Percentiles rank a stretch among this genome's conserved stretches.
Evolutionary conservation across 2,797 vertebrate species (phyloP).

Genomic region (Bradypus variegatus): DNA sequence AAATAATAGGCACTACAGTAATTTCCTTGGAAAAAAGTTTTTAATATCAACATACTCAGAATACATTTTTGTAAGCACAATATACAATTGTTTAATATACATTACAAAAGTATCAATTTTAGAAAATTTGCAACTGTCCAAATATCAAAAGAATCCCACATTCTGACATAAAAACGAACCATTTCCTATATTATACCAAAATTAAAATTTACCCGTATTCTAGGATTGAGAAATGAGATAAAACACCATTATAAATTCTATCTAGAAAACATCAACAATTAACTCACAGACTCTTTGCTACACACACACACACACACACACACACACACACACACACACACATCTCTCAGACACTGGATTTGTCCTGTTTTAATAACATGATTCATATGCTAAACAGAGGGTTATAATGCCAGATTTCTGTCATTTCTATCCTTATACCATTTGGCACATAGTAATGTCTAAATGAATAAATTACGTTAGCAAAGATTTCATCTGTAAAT

Average conservation of each 20-base stretch:
- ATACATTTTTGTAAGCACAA: constrained; percentile 40
- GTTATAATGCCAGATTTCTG: neutral
- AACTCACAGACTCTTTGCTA: constrained; percentile 17
- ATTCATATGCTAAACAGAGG: constrained; percentile 16
- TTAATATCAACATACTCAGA: constrained; percentile 54
- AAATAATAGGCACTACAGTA: constrained; percentile 47
- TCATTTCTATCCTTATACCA: constrained; percentile 1
- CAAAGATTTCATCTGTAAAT: constrained; percentile 3
- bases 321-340: too few species aligned
- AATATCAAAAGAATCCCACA: constrained; percentile 45
- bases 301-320: too few species aligned
- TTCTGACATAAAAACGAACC: constrained; percentile 46
- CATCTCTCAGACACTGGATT: constrained; percentile 22
- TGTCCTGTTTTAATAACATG: constrained; percentile 14
- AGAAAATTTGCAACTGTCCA: constrained; percentile 42
- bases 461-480: constrained; percentile 11
- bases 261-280: constrained; percentile 19
- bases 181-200: constrained; percentile 42
- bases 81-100: constrained; percentile 36
- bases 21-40: constrained; percentile 44
- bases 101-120: constrained; percentile 52
- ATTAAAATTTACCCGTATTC: constrained; percentile 55
- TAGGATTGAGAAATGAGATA: constrained; percentile 43
- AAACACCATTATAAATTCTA: constrained; percentile 27
- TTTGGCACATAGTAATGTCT: neutral